Conservation (phyloP, 1,140 invertebrate species). For the Chironomus tepperi region DNA sequence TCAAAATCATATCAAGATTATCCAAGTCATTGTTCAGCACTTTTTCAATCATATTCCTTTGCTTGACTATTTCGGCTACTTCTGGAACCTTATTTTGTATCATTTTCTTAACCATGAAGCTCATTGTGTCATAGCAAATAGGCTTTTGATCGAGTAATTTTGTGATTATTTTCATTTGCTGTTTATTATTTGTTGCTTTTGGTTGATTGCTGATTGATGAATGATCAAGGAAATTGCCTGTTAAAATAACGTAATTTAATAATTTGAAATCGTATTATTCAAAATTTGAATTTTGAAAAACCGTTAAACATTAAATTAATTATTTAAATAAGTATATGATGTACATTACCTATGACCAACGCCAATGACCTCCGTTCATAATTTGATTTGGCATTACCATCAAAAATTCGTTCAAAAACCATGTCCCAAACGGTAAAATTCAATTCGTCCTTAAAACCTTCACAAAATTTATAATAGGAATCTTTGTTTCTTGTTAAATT, state of each 20-base stretch:
- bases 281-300: background rate
- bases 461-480: background rate
- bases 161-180: no score
- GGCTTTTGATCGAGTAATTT: background rate
- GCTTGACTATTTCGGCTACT: background rate
- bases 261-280: no score
- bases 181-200: no score
- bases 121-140: background rate
- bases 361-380: background rate
- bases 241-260: no score
- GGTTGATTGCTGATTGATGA: no score
- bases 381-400: background rate
- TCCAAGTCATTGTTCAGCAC: background rate
- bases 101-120: background rate
- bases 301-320: background rate
- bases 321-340: no score
- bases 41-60: background rate
- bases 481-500: background rate
- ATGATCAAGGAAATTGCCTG: no score
- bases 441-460: background rate
- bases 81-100: background rate
- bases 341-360: background rate
- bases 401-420: background rate
- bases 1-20: background rate
- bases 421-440: background rate